Percentiles rank a stretch among this genome's conserved stretches.
Conservation (phyloP, 2,888 invertebrate species). For the Stratiomys singularior region DNA sequence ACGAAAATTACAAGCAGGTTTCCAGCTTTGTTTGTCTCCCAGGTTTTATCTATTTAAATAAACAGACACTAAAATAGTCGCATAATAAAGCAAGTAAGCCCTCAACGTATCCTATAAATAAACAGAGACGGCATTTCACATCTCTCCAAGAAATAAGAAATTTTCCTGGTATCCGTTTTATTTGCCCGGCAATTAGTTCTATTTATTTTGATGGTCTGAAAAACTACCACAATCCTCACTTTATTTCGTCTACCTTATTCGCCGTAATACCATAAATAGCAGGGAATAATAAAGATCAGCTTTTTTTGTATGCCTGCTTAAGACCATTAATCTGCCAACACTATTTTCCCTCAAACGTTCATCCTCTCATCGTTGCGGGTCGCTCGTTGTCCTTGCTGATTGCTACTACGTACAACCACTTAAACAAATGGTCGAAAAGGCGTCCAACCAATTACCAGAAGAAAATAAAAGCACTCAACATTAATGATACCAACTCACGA, state of each 20-base stretch:
- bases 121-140: too few species aligned
- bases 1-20: too few species aligned
- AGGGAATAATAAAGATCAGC: conserved; percentile 38
- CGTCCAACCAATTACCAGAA: conserved; percentile 46
- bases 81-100: too few species aligned
- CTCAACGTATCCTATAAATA: too few species aligned
- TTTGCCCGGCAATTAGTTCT: too few species aligned
- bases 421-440: conserved; percentile 41
- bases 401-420: conserved; percentile 16
- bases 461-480: conserved; percentile 44
- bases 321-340: conserved; percentile 42
- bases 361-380: background rate
- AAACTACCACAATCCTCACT: too few species aligned
- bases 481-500: conserved; percentile 42
- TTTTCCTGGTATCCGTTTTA: too few species aligned
- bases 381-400: background rate
- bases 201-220: too few species aligned
- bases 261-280: conserved; percentile 11
- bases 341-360: conserved; percentile 32
- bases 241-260: background rate
- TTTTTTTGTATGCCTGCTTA: conserved; percentile 39
- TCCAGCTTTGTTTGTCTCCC: too few species aligned
- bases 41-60: too few species aligned
- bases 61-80: too few species aligned
- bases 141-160: too few species aligned